Percentiles rank a stretch among this genome's conserved stretches.
phyloP scores from a whole-genome alignment of 2,113 vertebrate genomes.

The Spea multiplicata region DNA sequence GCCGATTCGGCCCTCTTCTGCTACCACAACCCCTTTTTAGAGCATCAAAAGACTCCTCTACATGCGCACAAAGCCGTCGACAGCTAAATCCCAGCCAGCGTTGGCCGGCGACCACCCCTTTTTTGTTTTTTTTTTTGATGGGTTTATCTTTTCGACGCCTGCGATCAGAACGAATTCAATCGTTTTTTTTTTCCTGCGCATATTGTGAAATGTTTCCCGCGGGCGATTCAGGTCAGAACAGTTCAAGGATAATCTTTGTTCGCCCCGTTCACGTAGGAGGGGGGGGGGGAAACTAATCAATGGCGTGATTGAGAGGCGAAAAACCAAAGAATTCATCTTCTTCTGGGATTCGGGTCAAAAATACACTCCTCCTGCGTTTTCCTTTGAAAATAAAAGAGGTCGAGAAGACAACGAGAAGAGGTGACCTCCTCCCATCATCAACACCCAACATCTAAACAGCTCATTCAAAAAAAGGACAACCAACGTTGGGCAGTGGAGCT shows the following conservation, averaged over 20 bases:
- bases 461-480: background rate
- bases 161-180: slow-evolving; percentile 38
- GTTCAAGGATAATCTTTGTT: slow-evolving; percentile 48
- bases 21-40: no score
- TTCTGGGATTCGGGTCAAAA: slow-evolving; percentile 22
- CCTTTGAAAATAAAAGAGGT: slow-evolving; percentile 25
- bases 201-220: slow-evolving; percentile 43
- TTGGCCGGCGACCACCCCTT: slow-evolving; percentile 15
- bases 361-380: slow-evolving; percentile 9
- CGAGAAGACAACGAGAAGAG: background rate
- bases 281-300: slow-evolving; percentile 47
- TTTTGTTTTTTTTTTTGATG: slow-evolving; percentile 8
- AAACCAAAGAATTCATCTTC: slow-evolving; percentile 45
- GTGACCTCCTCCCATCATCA: background rate
- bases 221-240: slow-evolving; percentile 29
- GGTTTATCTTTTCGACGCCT: slow-evolving; percentile 29
- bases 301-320: slow-evolving; percentile 39
- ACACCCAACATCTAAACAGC: slow-evolving; percentile 4
- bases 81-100: background rate
- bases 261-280: slow-evolving; percentile 38
- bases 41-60: no score
- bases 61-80: background rate
- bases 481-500: background rate
- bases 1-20: no score
- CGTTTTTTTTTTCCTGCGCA: slow-evolving; percentile 17